Percentiles rank a stretch among this genome's conserved stretches.
phyloP scores from a whole-genome alignment of 2,113 vertebrate species.

The Ophiodon elongatus region DNA sequence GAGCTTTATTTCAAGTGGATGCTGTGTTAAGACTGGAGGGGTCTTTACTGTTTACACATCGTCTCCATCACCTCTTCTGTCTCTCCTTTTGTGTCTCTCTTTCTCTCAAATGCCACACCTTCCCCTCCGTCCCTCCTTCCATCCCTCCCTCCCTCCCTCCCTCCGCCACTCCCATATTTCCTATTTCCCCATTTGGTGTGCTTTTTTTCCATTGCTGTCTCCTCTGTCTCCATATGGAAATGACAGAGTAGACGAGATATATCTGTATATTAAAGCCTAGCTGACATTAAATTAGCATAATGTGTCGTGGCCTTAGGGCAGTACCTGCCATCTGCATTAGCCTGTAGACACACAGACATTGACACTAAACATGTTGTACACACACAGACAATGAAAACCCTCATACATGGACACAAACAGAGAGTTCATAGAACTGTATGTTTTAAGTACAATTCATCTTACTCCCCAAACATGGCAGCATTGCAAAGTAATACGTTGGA shows the following conservation, averaged over 20 bases:
- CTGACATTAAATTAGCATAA: constrained; percentile 99
- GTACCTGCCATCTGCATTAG: constrained; percentile 99
- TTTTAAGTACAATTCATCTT: constrained; percentile 7
- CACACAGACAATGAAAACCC: constrained; percentile 37
- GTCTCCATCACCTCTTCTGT: constrained; percentile 57
- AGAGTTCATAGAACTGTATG: constrained; percentile 24
- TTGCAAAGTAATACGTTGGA: neutral
- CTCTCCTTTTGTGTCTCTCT: constrained; percentile 57
- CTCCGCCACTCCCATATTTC: constrained; percentile 43
- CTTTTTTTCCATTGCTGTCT: constrained; percentile 53
- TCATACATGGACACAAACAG: constrained; percentile 1
- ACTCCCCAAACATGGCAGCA: neutral
- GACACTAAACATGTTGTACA: constrained; percentile 37
- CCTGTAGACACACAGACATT: constrained; percentile 88
- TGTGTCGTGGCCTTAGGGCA: constrained; percentile 97
- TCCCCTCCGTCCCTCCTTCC: constrained; percentile 6
- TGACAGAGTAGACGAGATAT: constrained; percentile 96
- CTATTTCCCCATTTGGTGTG: constrained; percentile 26
- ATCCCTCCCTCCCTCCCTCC: constrained; percentile 2
- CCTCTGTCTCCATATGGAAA: constrained; percentile 92
- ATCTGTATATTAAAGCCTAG: constrained; percentile 99
- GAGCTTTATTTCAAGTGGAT: constrained; percentile 66
- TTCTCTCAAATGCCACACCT: constrained; percentile 57
- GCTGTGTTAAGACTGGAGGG: constrained; percentile 49
- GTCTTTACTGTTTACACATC: constrained; percentile 64